Conservation (phyloP, 1,140 invertebrate species). For the Centruroides vittatus region DNA sequence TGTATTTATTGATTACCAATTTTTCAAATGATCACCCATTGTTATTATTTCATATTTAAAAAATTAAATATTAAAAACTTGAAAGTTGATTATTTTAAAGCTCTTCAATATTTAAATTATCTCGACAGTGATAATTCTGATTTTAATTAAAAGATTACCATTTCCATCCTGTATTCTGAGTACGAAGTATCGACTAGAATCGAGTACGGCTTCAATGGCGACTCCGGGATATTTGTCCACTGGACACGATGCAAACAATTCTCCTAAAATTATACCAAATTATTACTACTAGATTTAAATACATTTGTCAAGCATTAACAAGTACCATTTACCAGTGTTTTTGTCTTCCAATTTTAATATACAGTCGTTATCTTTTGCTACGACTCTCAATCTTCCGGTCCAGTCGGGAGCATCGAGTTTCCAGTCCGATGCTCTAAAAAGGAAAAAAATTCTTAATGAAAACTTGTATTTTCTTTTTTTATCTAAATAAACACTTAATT, state of each 20-base stretch:
- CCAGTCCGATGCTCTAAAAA: slow-evolving; percentile 87
- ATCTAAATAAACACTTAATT: not conserved
- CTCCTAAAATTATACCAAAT: slow-evolving; percentile 37
- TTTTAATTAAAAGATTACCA: slow-evolving; percentile 13
- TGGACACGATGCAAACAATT: slow-evolving; percentile 96
- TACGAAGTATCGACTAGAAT: slow-evolving; percentile 98
- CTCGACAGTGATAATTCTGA: too few species aligned
- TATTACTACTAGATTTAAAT: not conserved
- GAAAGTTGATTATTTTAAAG: too few species aligned
- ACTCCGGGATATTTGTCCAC: slow-evolving; percentile 90
- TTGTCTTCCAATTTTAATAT: slow-evolving; percentile 94
- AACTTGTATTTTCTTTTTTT: not conserved
- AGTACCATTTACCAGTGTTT: slow-evolving; percentile 39
- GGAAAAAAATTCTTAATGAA: not conserved
- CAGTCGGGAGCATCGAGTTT: slow-evolving; percentile 91
- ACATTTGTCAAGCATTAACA: not conserved
- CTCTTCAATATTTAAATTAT: too few species aligned
- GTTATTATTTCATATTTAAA: too few species aligned
- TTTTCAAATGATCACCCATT: too few species aligned
- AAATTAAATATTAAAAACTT: too few species aligned
- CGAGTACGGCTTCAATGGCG: slow-evolving; percentile 87
- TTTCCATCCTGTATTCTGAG: slow-evolving; percentile 87
- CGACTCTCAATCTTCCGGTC: slow-evolving; percentile 83
- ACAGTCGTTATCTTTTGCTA: slow-evolving; percentile 70
- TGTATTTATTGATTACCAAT: too few species aligned